Conservation (phyloP, 1,140 invertebrate genomes). For the Ctenoplectra terminalis region DNA sequence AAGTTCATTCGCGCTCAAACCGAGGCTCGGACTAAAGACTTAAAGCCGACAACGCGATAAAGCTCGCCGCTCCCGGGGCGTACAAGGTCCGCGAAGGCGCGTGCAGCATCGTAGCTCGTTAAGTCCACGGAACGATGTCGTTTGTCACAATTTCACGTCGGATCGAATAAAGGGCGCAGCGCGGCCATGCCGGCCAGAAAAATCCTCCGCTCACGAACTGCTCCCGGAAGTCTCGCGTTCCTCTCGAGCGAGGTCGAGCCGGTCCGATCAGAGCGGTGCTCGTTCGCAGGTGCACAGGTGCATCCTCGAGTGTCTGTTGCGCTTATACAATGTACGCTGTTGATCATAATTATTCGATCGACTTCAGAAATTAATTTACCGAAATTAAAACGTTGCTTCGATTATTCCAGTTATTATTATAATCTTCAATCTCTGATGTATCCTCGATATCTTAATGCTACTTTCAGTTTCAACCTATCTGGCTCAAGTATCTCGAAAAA, state of each 20-base stretch:
- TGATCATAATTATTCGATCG: too few species aligned
- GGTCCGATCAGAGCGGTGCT: conserved; percentile 12
- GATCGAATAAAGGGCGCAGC: conserved; percentile 29
- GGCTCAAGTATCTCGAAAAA: too few species aligned
- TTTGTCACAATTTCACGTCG: conserved; percentile 49
- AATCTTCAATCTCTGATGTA: too few species aligned
- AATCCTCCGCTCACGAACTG: conserved; percentile 31
- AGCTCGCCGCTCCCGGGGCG: not conserved
- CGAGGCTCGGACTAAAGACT: not conserved
- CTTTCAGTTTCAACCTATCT: too few species aligned
- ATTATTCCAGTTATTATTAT: too few species aligned
- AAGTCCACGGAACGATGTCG: conserved; percentile 31
- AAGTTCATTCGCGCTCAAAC: too few species aligned
- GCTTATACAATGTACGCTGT: too few species aligned
- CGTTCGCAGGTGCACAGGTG: conserved; percentile 64
- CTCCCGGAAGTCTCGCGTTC: conserved; percentile 58
- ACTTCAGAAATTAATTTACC: not conserved
- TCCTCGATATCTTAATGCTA: too few species aligned
- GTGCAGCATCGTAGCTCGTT: conserved; percentile 40
- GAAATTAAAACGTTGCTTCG: not conserved
- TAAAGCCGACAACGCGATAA: not conserved
- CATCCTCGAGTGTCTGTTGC: conserved; percentile 36
- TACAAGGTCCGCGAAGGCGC: conserved; percentile 6
- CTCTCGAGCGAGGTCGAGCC: conserved; percentile 42
- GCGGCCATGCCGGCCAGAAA: not conserved